Conservation (phyloP, 2,113 vertebrate species). For the Candoia aspera region DNA sequence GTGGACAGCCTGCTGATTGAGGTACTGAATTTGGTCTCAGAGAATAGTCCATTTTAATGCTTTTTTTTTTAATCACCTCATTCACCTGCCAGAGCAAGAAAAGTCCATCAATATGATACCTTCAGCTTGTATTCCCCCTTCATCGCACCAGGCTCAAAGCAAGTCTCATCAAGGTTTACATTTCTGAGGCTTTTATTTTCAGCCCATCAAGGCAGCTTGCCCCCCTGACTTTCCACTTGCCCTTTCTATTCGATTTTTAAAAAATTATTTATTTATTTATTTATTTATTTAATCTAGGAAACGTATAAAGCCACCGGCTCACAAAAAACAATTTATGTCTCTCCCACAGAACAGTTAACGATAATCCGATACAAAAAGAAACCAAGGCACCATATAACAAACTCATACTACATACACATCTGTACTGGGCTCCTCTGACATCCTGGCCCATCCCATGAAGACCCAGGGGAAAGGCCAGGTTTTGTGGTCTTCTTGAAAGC, state of each 20-base stretch:
- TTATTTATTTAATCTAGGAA: not conserved
- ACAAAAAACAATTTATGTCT: not conserved
- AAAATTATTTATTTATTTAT: not conserved
- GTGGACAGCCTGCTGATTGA: not conserved
- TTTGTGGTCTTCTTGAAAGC: no score
- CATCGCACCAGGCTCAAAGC: not conserved
- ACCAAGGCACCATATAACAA: not conserved
- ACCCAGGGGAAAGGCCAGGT: no score
- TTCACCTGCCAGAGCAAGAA: not conserved
- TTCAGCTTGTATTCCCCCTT: not conserved
- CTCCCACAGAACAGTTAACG: not conserved
- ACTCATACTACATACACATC: not conserved
- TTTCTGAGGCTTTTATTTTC: not conserved
- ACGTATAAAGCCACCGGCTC: not conserved
- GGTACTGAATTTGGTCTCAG: not conserved
- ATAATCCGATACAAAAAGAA: not conserved
- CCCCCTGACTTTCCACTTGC: not conserved
- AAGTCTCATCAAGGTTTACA: not conserved
- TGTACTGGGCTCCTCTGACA: not conserved
- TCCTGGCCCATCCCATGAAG: not conserved
- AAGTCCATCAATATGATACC: not conserved
- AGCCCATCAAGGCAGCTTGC: not conserved
- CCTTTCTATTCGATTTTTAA: not conserved
- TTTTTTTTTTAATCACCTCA: not conserved
- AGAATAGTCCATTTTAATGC: not conserved